Percentiles rank a stretch among this genome's conserved stretches.
Evolutionary conservation across 2,888 invertebrate genomes (phyloP).

Genomic region (Leptopterna dolabrata): DNA sequence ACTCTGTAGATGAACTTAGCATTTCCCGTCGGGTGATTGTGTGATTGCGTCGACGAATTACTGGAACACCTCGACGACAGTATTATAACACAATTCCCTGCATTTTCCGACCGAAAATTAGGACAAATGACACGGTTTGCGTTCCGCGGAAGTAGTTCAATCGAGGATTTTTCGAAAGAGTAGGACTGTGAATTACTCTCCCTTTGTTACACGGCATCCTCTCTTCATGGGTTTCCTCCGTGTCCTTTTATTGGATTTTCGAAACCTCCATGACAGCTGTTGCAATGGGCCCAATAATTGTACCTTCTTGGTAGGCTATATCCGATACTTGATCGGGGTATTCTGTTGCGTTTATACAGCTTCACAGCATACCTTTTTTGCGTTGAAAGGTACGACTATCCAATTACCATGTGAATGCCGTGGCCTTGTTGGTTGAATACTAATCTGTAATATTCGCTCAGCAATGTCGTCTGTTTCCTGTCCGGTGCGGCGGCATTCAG

Average conservation of each 20-base stretch:
- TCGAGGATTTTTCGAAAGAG: too few species aligned
- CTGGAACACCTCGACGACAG: constrained; percentile 6
- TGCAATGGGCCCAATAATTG: too few species aligned
- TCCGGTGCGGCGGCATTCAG: neutral
- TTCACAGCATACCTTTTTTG: neutral
- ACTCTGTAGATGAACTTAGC: neutral
- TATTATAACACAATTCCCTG: neutral
- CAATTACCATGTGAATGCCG: neutral
- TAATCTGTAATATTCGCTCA: neutral
- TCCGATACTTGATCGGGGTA: too few species aligned
- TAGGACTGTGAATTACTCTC: too few species aligned
- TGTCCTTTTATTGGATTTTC: too few species aligned
- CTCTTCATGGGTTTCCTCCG: too few species aligned
- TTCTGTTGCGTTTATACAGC: too few species aligned
- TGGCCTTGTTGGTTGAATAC: neutral
- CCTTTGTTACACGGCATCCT: too few species aligned
- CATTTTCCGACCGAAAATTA: neutral
- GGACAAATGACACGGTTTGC: neutral
- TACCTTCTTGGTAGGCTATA: too few species aligned
- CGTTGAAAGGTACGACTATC: neutral
- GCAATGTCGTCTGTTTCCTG: neutral
- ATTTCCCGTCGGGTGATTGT: neutral
- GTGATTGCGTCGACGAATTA: constrained; percentile 4
- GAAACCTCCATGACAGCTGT: too few species aligned
- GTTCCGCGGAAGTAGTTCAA: too few species aligned